A percentile compares a stretch with the other conserved stretches of the same genome.
Conservation (phyloP, 2,113 vertebrate genomes). For the Zeus faber region DNA sequence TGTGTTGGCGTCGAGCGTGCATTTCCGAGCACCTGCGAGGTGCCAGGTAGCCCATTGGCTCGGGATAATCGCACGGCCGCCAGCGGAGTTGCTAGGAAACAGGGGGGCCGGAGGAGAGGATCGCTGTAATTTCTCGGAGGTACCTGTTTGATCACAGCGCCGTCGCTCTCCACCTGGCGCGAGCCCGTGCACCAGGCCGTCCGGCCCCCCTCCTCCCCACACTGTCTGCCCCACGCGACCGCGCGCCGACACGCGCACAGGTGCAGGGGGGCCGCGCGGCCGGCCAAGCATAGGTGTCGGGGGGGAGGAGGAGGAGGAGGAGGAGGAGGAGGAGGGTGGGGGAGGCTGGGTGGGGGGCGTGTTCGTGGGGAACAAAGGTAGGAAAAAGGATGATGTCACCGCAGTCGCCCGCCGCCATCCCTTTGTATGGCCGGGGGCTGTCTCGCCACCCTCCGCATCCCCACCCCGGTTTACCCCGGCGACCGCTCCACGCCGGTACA, state of each 20-base stretch:
- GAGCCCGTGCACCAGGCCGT: background rate
- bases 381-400: slow-evolving; percentile 69
- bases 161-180: slow-evolving; percentile 8
- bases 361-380: slow-evolving; percentile 48
- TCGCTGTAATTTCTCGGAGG: slow-evolving; percentile 39
- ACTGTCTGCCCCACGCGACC: slow-evolving; percentile 45
- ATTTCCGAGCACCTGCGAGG: slow-evolving; percentile 44
- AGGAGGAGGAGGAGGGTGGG: background rate
- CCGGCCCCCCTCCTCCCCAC: background rate
- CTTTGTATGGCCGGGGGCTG: slow-evolving; percentile 39
- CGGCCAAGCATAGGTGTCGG: slow-evolving; percentile 5
- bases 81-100: slow-evolving; percentile 63
- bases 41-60: slow-evolving; percentile 56
- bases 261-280: slow-evolving; percentile 4
- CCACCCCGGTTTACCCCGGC: slow-evolving; percentile 1
- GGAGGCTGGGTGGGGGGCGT: slow-evolving; percentile 57
- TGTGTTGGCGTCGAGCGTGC: slow-evolving; percentile 7
- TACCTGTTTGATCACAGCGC: slow-evolving; percentile 63
- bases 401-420: slow-evolving; percentile 16
- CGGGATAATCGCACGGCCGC: slow-evolving; percentile 46
- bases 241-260: slow-evolving; percentile 1
- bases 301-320: background rate
- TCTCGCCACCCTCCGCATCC: slow-evolving; percentile 31
- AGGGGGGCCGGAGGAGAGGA: slow-evolving; percentile 42
- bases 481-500: background rate